Conservation (phyloP, 2,888 invertebrate species). For the Listrodromus nycthemerus region DNA sequence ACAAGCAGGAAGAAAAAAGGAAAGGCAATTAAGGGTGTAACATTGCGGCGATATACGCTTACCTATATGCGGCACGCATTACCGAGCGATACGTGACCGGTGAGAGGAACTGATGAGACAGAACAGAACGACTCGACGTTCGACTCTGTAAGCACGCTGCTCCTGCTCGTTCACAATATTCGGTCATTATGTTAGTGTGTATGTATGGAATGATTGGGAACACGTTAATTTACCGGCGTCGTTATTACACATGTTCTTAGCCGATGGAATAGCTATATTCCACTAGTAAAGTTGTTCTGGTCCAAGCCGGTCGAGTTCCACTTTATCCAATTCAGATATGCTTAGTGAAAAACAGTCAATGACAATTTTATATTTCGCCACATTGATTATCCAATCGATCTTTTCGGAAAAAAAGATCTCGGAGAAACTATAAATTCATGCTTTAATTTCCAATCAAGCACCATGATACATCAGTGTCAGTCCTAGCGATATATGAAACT, state of each 20-base stretch:
- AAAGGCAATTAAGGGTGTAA: conserved; percentile 65
- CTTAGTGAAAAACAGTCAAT: background rate
- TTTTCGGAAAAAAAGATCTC: too few species aligned
- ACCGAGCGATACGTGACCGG: conserved; percentile 62
- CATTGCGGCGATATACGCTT: conserved; percentile 52
- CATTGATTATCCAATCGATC: too few species aligned
- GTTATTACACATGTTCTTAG: conserved; percentile 26
- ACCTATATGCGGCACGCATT: conserved; percentile 59
- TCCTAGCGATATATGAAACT: too few species aligned
- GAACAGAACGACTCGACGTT: conserved; percentile 50
- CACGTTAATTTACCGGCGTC: conserved; percentile 36
- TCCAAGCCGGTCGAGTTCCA: background rate
- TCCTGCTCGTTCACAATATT: conserved; percentile 43
- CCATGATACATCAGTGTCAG: too few species aligned
- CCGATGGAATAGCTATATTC: conserved; percentile 27
- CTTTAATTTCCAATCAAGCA: too few species aligned
- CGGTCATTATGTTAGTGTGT: conserved; percentile 36
- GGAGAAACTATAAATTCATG: too few species aligned
- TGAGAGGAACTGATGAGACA: conserved; percentile 56
- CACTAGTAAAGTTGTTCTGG: conserved; percentile 2
- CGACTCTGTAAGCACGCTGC: conserved; percentile 1
- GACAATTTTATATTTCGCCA: too few species aligned
- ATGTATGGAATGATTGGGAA: conserved; percentile 9
- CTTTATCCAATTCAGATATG: background rate
- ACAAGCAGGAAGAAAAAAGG: conserved; percentile 50